Base-by-base conservation (phyloP, 2,113 vertebrate genomes). In the Limanda limanda region DNA sequence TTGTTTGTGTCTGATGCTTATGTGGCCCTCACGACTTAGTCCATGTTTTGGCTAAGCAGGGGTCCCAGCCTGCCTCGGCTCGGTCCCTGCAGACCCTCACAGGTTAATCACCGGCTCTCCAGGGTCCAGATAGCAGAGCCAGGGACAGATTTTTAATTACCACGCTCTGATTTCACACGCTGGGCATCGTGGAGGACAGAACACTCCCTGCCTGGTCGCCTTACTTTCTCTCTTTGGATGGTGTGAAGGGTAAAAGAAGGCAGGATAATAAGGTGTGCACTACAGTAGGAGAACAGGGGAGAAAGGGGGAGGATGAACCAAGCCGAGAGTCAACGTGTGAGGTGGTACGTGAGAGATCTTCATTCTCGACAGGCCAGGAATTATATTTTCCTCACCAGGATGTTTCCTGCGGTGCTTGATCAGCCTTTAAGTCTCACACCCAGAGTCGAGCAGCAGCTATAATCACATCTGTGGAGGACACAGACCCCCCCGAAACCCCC, bases 91-190 rank as follows among this genome's bases (percentile, higher is more conserved):
- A 76, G 88, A 74, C 81, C 66, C 69, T 84, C 21, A 0, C 76
- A 81, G 89, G 86, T 86, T 86, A 87, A 88, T 89, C 84, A 65
- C 54, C 60, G 71, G 51, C 68, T 88, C 90, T 86, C 78, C 80
- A 25, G 79, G 84, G 83, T 76, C 87, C 91, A 91, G 86, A 86
- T 86, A 88, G 83, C 69, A 45, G 54, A 83, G 73, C 82, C 37
- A 27, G 85, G 80, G 87, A 89, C 86, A 86, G 73, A 64, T 74
- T 90, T 91, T 90, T 92, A 93, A 92, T 93, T 87, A 92, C 86
- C 78, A 84, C 64, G 60, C 84, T 91, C 83, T 87, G 83, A 85
- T 89, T 88, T 90, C 85, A 86, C 90, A 83, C 86, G 65, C 71
- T 68, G 81, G 73, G 87, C 89, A 60, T 78, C 65, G 55, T 81